Evolutionary conservation across 92 coral and sea anemone genomes (phyloP).

Genomic region (Hydrozoanthus gracilis): DNA sequence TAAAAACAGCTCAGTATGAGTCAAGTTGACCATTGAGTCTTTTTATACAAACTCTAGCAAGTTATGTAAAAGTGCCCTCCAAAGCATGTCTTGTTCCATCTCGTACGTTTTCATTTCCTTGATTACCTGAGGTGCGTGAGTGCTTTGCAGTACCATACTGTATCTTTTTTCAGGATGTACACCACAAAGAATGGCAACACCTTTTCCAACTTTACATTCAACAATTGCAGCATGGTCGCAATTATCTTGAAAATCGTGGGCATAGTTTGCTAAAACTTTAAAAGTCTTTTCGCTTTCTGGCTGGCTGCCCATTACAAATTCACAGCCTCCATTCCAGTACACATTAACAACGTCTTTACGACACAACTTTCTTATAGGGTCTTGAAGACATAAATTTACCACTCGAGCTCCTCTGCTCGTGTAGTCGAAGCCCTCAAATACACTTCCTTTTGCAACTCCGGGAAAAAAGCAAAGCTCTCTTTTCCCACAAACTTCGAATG

Average conservation of each 20-base stretch:
- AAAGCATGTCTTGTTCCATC: not conserved
- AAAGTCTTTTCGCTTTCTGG: not conserved
- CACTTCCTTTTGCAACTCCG: constrained; percentile 29
- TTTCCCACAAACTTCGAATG: constrained; percentile 11
- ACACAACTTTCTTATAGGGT: not conserved
- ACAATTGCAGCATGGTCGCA: constrained; percentile 11
- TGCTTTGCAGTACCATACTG: not conserved
- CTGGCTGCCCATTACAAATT: not conserved
- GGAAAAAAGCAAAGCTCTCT: constrained; percentile 36
- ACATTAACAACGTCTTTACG: not conserved
- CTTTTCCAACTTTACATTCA: constrained; percentile 1
- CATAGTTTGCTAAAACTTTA: constrained; percentile 14
- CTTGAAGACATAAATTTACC: constrained; percentile 25
- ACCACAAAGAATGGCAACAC: constrained; percentile 27
- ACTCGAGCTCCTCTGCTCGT: constrained; percentile 6
- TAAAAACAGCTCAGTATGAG: no score
- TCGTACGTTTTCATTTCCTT: constrained; percentile 12
- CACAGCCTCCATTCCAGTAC: constrained; percentile 31
- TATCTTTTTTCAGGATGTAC: constrained; percentile 11
- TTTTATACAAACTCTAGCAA: not conserved
- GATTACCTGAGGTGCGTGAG: not conserved
- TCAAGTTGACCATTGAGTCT: no score
- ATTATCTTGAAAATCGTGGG: constrained; percentile 6
- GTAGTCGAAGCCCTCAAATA: constrained; percentile 29
- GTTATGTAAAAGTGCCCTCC: constrained; percentile 20